Base-by-base conservation (phyloP, 2,113 vertebrate species). In the Gracilinanus agilis region DNA sequence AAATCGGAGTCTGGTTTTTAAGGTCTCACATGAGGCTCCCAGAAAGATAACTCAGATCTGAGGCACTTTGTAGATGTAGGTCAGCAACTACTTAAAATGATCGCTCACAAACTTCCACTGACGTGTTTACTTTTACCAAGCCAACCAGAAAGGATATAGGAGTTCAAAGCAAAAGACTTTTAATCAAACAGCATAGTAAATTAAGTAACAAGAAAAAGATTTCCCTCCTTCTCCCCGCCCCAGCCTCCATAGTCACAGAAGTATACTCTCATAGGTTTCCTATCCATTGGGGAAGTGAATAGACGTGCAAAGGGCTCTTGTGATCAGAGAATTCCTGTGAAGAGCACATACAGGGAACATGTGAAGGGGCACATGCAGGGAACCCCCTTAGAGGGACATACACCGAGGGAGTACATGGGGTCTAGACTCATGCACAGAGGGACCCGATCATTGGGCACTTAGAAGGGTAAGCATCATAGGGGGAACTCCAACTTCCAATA, bases 141-240 rank as follows among this genome's bases (percentile, higher is more conserved):
- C 61, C 61, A 75, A 75, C 61, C 61, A 75, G 61, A 75, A 75
- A 75, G 61, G 61, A 75, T 75, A 75, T 75, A 75, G 34, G 34
- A 75, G 61, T 75, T 75, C 61, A 75, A 75, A 75, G 61, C 34
- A n/a, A n/a, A 75, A 75, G 61, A 75, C 61, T 75, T 67, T 67
- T 75, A 75, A 75, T 75, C 61, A 75, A 75, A 75, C 61, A 75
- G 61, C 61, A 75, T 75, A 75, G 61, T 75, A 75, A 75, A 75
- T 75, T 75, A 75, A 75, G 34, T 75, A 75, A 75, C 61, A 75
- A 75, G 61, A 75, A 75, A 75, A 75, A 75, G 61, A 75, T 75
- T 75, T 29, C 13, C 25, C 34, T 75, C 61, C 34, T n/a, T 75
- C 61, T 58, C 29, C 29, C 34, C 4, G 13, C 34, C 61, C 61